A percentile compares a stretch with the other conserved stretches of the same genome.
These are phyloP conservation scores for Odontamblyopus lacepedii DNA, from an alignment of 2,797 vertebrate genomes.

Conservation along the genomic window DNA sequence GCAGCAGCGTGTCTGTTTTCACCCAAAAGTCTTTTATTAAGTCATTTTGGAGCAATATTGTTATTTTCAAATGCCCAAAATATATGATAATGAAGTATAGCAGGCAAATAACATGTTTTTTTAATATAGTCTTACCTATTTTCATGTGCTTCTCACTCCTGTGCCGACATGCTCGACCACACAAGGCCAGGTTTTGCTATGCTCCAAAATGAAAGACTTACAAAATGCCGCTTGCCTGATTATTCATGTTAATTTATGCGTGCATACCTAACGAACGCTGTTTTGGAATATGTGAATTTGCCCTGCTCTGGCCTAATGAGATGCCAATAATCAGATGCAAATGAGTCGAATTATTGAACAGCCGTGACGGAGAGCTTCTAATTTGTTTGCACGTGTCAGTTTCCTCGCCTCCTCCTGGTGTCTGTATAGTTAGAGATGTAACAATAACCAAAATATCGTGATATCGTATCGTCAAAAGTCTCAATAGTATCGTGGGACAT, in stretches of 20 bases:
- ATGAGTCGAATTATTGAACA: slow-evolving; percentile 80
- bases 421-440: neutral
- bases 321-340: slow-evolving; percentile 81
- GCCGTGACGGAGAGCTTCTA: slow-evolving; percentile 69
- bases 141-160: slow-evolving; percentile 1
- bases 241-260: slow-evolving; percentile 80
- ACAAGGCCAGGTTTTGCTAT: slow-evolving; percentile 39
- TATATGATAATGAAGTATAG: too few relatives aligned
- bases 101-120: too few relatives aligned
- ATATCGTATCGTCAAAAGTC: too few relatives aligned
- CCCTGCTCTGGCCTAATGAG: slow-evolving; percentile 72
- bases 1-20: too few relatives aligned
- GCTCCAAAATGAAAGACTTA: slow-evolving; percentile 53
- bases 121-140: neutral
- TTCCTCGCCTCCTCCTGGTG: slow-evolving; percentile 47
- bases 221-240: slow-evolving; percentile 63
- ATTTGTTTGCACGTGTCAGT: slow-evolving; percentile 74
- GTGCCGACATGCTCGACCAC: slow-evolving; percentile 37
- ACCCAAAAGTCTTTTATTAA: too few relatives aligned
- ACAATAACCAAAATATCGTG: too few relatives aligned
- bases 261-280: slow-evolving; percentile 70
- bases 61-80: too few relatives aligned
- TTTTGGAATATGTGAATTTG: slow-evolving; percentile 78
- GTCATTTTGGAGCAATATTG: too few relatives aligned
- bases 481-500: too few relatives aligned